phyloP scores from a whole-genome alignment of 2,797 vertebrate species.

The Anniella stebbinsi region DNA sequence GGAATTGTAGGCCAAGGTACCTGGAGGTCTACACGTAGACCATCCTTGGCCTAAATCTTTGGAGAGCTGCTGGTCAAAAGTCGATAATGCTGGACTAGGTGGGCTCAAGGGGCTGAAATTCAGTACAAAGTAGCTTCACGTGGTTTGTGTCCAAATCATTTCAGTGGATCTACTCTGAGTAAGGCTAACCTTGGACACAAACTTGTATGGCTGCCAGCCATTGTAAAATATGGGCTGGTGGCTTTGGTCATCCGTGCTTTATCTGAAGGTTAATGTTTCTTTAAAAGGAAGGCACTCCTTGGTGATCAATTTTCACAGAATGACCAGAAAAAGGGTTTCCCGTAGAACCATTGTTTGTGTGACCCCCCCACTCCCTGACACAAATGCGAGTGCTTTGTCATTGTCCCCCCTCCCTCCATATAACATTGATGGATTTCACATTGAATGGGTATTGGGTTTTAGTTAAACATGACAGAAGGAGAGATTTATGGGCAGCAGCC shows the following conservation, averaged over 20 bases:
- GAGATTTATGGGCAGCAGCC: conserved; percentile 90
- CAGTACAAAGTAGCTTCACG: too few relatives aligned
- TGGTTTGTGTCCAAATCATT: too few relatives aligned
- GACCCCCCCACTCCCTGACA: conserved; percentile 53
- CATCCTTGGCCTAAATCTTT: neutral
- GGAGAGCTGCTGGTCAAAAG: neutral
- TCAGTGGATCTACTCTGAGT: too few relatives aligned
- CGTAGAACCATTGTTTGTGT: conserved; percentile 67
- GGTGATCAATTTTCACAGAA: conserved; percentile 43
- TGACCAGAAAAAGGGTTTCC: conserved; percentile 55
- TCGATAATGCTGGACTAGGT: too few relatives aligned
- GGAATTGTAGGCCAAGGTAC: neutral
- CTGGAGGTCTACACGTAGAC: neutral
- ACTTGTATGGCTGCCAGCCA: neutral
- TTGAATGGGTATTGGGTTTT: conserved; percentile 94
- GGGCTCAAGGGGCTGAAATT: too few relatives aligned
- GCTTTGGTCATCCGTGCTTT: conserved; percentile 43
- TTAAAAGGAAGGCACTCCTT: conserved; percentile 58
- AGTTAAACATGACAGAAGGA: conserved; percentile 87
- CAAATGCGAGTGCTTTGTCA: conserved; percentile 90
- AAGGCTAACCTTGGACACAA: too few relatives aligned
- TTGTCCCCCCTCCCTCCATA: conserved; percentile 84
- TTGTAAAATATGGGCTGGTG: neutral
- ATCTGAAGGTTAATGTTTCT: conserved; percentile 41
- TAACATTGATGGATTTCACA: conserved; percentile 93